phyloP scores from a whole-genome alignment of 2,797 vertebrate genomes.

The Simalia tracyae region DNA sequence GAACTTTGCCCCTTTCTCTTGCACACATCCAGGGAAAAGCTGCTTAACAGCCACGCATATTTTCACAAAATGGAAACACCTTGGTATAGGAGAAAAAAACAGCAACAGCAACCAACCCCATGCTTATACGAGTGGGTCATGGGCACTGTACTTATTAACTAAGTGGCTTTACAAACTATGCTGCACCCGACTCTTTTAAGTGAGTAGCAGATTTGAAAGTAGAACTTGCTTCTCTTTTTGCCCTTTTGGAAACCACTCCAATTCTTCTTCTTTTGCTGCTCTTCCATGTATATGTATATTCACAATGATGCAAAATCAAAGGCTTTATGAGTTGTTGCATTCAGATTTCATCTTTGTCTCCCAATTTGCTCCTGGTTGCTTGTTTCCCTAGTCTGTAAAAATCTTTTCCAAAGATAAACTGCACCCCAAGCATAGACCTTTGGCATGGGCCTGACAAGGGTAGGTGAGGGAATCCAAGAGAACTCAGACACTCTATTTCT shows the following conservation, averaged over 20 bases:
- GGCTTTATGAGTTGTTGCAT: neutral
- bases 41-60: neutral
- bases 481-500: constrained; percentile 8
- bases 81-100: neutral
- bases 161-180: neutral
- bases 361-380: neutral
- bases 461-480: neutral
- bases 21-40: neutral
- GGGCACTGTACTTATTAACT: neutral
- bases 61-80: neutral
- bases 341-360: neutral
- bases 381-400: neutral
- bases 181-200: neutral
- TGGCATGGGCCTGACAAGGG: neutral
- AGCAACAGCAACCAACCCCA: neutral
- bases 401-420: neutral
- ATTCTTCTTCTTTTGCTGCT: neutral
- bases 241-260: neutral
- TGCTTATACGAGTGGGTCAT: neutral
- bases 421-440: neutral
- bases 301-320: constrained; percentile 6
- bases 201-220: neutral
- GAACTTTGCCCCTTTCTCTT: neutral
- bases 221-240: neutral
- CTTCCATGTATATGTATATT: neutral